Evolutionary conservation across 2,888 invertebrate species (phyloP), one percentile per base, ranked within the genome.

Genomic region (Achlya flavicornis): DNA sequence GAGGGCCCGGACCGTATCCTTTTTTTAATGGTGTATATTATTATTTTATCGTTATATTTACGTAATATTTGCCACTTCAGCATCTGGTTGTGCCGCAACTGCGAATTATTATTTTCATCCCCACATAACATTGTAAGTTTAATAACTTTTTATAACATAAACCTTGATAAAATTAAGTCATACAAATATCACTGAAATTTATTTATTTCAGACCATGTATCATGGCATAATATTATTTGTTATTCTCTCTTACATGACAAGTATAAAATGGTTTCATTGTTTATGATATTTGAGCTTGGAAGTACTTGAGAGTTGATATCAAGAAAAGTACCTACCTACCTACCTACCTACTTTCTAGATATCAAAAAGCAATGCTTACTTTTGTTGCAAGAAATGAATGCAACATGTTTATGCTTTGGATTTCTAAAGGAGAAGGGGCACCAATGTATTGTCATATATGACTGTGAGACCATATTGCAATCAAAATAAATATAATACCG

Each of bases 1-100:
- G 93, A 88, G 94, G 90, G 79, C 93, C 92, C 87, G 94, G 90
- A 88, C 84, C 94, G 95, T 95, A 95, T 95, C 95, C 95, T 95
- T 95, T 94, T 91, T 65, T 71, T 78, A 75, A 72, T 72, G 71
- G 73, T 76, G 74, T 80, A 78, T 80, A 77, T 71, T 78, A 65
- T 78, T 71, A 66, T 82, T 84, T 84, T 86, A 83, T 82, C 76
- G 80, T 77, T 84, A 80, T 84, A 89, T 93, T 93, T 93, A 92
- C 92, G 92, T 93, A 93, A 93, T 93, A 87, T 88, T 83, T 86
- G 86, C 87, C 86, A 87, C 86, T 89, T 87, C 85, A 89, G 87
- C 90, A 89, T 81, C 80, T 86, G 77, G 81, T 81, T 77, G 82
- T 83, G 81, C 87, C 83, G 90, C 90, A 86, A 80, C 84, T 83